phyloP scores from a whole-genome alignment of 2,113 vertebrate species.

The Crotalus viridis region DNA sequence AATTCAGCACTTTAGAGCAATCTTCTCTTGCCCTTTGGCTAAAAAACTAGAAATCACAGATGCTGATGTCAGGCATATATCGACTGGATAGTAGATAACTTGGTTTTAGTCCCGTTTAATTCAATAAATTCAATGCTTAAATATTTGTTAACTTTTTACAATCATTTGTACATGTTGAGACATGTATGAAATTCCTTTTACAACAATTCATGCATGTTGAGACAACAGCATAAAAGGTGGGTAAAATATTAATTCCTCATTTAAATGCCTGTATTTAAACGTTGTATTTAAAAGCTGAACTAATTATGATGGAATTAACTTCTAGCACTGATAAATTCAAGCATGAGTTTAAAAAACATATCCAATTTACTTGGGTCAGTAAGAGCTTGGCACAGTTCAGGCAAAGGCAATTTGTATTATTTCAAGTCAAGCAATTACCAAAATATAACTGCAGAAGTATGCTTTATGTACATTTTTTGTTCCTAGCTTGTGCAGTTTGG shows the following conservation, averaged over 20 bases:
- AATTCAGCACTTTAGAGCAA: neutral
- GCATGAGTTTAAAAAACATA: neutral
- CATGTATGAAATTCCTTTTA: neutral
- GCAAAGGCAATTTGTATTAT: neutral
- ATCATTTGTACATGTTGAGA: neutral
- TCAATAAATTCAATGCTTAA: neutral
- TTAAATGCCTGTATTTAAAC: neutral
- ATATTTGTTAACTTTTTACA: neutral
- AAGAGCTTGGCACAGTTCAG: neutral
- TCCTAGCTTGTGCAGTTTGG: neutral
- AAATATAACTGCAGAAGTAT: neutral
- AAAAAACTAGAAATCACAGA: neutral
- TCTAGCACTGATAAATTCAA: neutral
- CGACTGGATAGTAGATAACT: neutral
- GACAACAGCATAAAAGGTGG: neutral
- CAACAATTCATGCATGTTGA: neutral
- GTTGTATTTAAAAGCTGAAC: neutral
- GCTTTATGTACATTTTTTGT: neutral
- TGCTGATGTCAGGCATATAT: neutral
- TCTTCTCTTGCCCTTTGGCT: neutral
- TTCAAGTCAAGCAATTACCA: neutral
- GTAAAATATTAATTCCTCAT: neutral
- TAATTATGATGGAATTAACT: neutral
- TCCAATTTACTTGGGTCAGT: neutral
- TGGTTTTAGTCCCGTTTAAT: neutral